phyloP scores from a whole-genome alignment of 2,888 invertebrate genomes.

The Catocala fraxini region DNA sequence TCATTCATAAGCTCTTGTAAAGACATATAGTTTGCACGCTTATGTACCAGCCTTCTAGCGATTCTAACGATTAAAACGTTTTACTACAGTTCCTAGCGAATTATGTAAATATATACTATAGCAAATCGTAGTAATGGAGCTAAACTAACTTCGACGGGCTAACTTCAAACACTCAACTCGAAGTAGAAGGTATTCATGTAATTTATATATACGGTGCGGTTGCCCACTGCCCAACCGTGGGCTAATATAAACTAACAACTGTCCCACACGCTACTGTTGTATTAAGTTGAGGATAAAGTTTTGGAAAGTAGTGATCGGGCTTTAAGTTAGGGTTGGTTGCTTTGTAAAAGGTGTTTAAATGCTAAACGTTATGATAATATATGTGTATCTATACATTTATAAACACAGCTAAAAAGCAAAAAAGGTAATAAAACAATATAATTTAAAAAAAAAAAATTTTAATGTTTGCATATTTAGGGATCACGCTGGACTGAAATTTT shows the following conservation, averaged over 20 bases:
- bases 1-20: too few species aligned
- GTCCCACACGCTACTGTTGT: constrained; percentile 23
- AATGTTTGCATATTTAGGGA: too few species aligned
- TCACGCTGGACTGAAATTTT: too few species aligned
- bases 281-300: constrained; percentile 34
- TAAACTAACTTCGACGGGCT: constrained; percentile 30
- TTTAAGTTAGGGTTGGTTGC: constrained; percentile 13
- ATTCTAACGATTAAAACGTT: too few species aligned
- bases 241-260: constrained; percentile 26
- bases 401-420: too few species aligned
- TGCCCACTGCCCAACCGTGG: constrained; percentile 33
- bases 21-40: too few species aligned
- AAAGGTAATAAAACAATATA: too few species aligned
- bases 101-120: neutral
- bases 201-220: constrained; percentile 38
- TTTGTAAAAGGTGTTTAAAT: neutral
- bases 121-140: constrained; percentile 6
- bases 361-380: neutral
- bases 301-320: constrained; percentile 23
- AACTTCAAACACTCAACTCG: constrained; percentile 31
- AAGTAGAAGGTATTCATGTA: constrained; percentile 26
- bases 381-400: neutral
- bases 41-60: too few species aligned
- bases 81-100: too few species aligned
- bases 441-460: too few species aligned